Base-by-base conservation (phyloP, 2,797 vertebrate species). In the Dromococcyx pavoninus region DNA sequence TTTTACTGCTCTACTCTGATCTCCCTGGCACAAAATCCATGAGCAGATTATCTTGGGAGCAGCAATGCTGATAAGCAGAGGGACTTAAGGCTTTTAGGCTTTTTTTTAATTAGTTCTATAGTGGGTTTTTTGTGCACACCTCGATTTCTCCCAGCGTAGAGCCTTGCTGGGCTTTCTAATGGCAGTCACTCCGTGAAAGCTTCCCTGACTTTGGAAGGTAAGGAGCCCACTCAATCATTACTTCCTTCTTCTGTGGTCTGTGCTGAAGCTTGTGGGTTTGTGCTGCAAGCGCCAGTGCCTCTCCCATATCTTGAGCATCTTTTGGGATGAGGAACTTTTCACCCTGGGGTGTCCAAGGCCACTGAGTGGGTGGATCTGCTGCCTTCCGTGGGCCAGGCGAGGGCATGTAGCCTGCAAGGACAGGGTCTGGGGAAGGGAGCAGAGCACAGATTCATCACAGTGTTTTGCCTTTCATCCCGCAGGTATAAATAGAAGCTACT, bases 1-100 rank as follows among this genome's bases (percentile, higher is more conserved):
- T n/a, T 92, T 93, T 93, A 84, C 95, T 80, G 91, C 90, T 96
- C 79, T 69, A 30, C 85, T 93, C 94, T 94, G 92, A 93, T 91
- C 94, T 95, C 88, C 91, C 91, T 86, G 93, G 95, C 91, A 89
- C 90, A 89, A 91, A 96, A 94, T 94, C 95, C 82, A 48, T 73
- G 93, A 95, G 88, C 94, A 95, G 97, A 94, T 97, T 97, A 97
- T 95, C 93, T 92, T 60, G 79, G 95, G 88, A 94, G 89, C 79
- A 84, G 93, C 90, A 92, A 70, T 19, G 67, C 95, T 93, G 96
- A 96, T 96, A 94, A 96, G 90, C 89, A 89, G 56, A 53, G 71
- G 91, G 92, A 86, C 90, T 94, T 93, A 90, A 94, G 76, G 91
- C 64, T 95, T 91, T 92, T 41, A 71, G 90, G 79, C 88, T 95